Evolutionary conservation across 2,888 invertebrate genomes (phyloP).

Genomic region (Drosophila macrothrix): DNA sequence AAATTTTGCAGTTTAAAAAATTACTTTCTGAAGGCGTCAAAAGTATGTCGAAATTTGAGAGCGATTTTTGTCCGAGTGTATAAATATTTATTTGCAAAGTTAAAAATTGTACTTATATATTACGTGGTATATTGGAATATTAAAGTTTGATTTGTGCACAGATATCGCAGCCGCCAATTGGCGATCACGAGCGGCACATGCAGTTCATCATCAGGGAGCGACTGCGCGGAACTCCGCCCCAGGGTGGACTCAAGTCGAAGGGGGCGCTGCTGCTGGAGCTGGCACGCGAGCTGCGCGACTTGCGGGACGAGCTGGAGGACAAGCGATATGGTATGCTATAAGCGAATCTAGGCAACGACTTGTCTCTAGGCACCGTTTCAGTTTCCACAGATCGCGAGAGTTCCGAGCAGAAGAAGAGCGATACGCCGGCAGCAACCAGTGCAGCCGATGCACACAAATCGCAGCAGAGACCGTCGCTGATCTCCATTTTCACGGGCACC

Average conservation of each 20-base stretch:
- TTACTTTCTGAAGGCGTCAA: too few relatives aligned
- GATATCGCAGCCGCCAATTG: constrained; percentile 92
- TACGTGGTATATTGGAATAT: not conserved
- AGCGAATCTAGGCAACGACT: not conserved
- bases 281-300: constrained; percentile 92
- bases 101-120: not conserved
- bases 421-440: constrained; percentile 84
- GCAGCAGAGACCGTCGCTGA: constrained; percentile 89
- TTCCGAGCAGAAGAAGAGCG: constrained; percentile 85
- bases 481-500: constrained; percentile 89
- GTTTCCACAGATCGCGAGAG: constrained; percentile 83
- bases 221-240: constrained; percentile 92
- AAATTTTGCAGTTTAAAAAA: not conserved
- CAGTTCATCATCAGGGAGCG: constrained; percentile 94
- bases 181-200: constrained; percentile 94
- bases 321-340: constrained; percentile 85
- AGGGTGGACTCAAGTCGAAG: constrained; percentile 89
- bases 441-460: constrained; percentile 86
- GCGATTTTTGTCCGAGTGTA: not conserved
- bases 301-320: constrained; percentile 94
- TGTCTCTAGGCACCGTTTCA: constrained; percentile 7
- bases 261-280: constrained; percentile 94
- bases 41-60: not conserved
- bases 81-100: not conserved
- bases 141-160: constrained; percentile 70